Base-by-base conservation (phyloP, 30 jellyfish, hydroid and myxozoan species). In the Chrysaora quinquecirrha region DNA sequence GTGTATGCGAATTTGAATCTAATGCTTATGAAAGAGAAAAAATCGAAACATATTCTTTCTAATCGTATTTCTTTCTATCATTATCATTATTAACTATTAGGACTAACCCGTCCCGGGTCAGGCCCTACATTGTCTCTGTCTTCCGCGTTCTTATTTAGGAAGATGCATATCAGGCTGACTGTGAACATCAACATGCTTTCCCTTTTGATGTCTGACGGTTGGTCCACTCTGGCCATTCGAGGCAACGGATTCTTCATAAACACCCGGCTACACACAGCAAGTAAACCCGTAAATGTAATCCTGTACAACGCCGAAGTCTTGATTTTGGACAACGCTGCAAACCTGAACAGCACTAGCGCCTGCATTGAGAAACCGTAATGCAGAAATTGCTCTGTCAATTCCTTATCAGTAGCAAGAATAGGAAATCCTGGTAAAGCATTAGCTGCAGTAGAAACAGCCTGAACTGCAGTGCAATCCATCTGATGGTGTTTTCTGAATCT, bases 321-420 rank as follows among this genome's bases (percentile, higher is more conserved):
- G 98, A 72, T 93, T 93, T 54, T 93, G 98, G 1, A 93, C 89
- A 0, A 97, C 97, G 87, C 98, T 93, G 85, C 98, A 81, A 50
- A 93, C 74, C 94, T 93, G 98, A 2, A 93, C 96, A 58, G 69
- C 98, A 75, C 90, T 80, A 0, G 98, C 98, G 33, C 98, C 98
- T 60, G 98, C 97, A 64, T 87, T 96, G n/a, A 93, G 85, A 62
- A 93, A 93, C 63, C 87, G 98, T 85, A 93, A 61, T 32, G 93
- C 98, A 21, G 96, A 61, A n/a, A 64, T 75, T 0, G 98, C 98
- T 48, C 93, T 69, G 48, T 93, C 98, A 48, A 93, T 93, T 43
- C 98, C 98, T n/a, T n/a, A 9, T 97, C 98, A n/a, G 98, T 93
- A 11, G 98, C 98, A 20, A 93, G 60, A 33, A 93, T 93, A 6